These are phyloP conservation scores for Schizotus pectinicornis DNA, from an alignment of 2,888 invertebrate species.

Conservation along the genomic window DNA sequence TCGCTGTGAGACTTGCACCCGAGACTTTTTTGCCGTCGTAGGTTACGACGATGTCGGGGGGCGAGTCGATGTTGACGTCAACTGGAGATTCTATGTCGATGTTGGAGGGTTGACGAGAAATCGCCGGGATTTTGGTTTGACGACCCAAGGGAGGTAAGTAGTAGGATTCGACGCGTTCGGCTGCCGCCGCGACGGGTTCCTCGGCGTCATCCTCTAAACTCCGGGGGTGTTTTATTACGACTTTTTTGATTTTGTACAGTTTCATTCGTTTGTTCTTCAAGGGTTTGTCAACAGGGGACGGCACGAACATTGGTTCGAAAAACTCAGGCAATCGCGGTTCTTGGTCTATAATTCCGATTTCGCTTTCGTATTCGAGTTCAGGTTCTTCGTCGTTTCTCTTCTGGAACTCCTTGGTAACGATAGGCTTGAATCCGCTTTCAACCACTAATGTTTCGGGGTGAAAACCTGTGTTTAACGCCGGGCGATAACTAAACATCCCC, in stretches of 20 bases:
- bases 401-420: conserved; percentile 65
- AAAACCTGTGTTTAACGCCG: conserved; percentile 78
- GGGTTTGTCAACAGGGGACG: conserved; percentile 73
- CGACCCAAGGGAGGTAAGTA: conserved; percentile 75
- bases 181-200: conserved; percentile 67
- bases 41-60: conserved; percentile 70
- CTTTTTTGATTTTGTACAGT: conserved; percentile 47
- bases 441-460: conserved; percentile 81
- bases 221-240: conserved; percentile 33
- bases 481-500: conserved; percentile 39
- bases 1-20: conserved; percentile 66
- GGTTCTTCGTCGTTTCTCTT: conserved; percentile 59
- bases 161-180: conserved; percentile 73
- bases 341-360: conserved; percentile 54
- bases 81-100: conserved; percentile 58
- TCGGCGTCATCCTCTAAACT: conserved; percentile 53
- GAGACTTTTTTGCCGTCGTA: conserved; percentile 79
- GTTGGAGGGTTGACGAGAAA: conserved; percentile 49
- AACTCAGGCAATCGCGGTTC: conserved; percentile 63
- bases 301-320: conserved; percentile 83
- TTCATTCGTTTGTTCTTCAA: conserved; percentile 52
- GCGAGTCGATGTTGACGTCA: conserved; percentile 40
- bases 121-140: conserved; percentile 38
- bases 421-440: conserved; percentile 85
- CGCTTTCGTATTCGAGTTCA: conserved; percentile 61